Conservation (phyloP, 2,888 invertebrate species). For the Mylabris sibirica region DNA sequence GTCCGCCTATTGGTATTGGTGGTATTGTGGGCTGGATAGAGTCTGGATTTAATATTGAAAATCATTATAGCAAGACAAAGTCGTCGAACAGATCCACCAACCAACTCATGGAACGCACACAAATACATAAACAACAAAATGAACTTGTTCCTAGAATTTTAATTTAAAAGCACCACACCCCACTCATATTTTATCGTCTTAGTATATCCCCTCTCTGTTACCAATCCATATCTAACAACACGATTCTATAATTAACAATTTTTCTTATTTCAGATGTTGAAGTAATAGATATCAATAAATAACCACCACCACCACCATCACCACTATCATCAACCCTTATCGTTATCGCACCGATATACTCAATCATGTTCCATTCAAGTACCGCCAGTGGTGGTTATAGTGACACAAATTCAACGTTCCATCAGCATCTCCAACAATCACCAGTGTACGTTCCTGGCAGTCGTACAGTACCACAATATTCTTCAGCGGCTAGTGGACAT, state of each 20-base stretch:
- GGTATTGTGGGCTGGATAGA: background rate
- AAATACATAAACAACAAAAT: background rate
- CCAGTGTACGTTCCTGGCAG: conserved; percentile 76
- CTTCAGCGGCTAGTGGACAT: conserved; percentile 59
- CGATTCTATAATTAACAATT: too few species aligned
- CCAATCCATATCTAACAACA: too few species aligned
- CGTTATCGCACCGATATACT: too few species aligned
- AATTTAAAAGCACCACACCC: conserved; percentile 12
- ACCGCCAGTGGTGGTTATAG: conserved; percentile 54
- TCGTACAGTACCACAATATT: conserved; percentile 63
- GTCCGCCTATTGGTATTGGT: background rate
- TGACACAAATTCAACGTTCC: conserved; percentile 56
- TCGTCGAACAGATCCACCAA: conserved; percentile 14
- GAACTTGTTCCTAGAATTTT: conserved; percentile 12
- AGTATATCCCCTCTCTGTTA: background rate
- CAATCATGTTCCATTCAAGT: conserved; percentile 58
- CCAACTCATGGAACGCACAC: conserved; percentile 5
- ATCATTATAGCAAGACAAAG: conserved; percentile 25
- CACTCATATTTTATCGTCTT: background rate
- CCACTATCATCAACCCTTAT: background rate
- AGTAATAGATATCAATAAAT: conserved; percentile 5
- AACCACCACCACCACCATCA: conserved; percentile 25
- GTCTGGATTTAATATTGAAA: conserved; percentile 25
- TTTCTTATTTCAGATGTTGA: conserved; percentile 40
- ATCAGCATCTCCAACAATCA: conserved; percentile 63